These are phyloP conservation scores for Tetraodon nigroviridis DNA, from an alignment of 2,113 vertebrate genomes.

Conservation along the genomic window DNA sequence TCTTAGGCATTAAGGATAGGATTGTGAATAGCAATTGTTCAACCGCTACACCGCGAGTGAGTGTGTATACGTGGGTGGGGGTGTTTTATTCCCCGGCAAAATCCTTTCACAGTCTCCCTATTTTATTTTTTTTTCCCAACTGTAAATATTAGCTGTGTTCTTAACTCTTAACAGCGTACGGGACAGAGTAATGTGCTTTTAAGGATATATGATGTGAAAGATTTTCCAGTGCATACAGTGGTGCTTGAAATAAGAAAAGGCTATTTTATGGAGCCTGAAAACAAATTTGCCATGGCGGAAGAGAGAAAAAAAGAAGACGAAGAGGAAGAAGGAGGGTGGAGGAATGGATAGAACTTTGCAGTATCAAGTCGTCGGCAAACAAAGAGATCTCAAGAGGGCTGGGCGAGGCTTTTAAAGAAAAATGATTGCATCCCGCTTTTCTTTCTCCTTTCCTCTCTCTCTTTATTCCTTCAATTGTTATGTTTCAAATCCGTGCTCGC, in stretches of 20 bases:
- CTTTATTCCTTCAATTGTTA: constrained; percentile 44
- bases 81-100: constrained; percentile 75
- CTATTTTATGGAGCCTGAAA: constrained; percentile 77
- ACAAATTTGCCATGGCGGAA: constrained; percentile 71
- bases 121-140: constrained; percentile 50
- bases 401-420: constrained; percentile 52
- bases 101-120: constrained; percentile 66
- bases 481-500: constrained; percentile 71
- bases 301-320: constrained; percentile 58
- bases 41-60: constrained; percentile 72
- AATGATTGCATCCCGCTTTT: constrained; percentile 63
- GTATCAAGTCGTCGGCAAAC: constrained; percentile 72
- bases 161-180: constrained; percentile 77
- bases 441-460: constrained; percentile 41
- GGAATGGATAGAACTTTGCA: constrained; percentile 66
- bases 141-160: constrained; percentile 80
- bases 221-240: constrained; percentile 75
- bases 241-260: constrained; percentile 75
- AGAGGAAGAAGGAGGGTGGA: constrained; percentile 52
- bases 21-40: constrained; percentile 84
- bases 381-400: constrained; percentile 62
- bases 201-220: constrained; percentile 79
- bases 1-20: constrained; percentile 83
- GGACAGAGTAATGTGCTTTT: constrained; percentile 80
- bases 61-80: constrained; percentile 77